Evolutionary conservation across 1,140 invertebrate genomes (phyloP).

Genomic region (Diploscapter pachys): DNA sequence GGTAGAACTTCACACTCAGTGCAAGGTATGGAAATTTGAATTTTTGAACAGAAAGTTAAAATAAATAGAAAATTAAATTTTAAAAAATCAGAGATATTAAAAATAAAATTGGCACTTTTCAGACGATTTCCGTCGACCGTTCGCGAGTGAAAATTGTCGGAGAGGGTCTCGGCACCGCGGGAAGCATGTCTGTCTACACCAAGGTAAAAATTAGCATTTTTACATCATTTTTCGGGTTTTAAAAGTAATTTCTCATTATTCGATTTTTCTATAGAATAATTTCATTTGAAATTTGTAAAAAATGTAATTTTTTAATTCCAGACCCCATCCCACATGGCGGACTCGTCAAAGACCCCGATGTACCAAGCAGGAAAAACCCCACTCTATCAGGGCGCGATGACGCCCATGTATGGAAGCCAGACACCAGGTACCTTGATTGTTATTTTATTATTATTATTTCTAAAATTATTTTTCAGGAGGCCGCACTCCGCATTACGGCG

Average conservation of each 20-base stretch:
- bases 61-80: constrained; percentile 21
- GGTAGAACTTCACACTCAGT: constrained; percentile 91
- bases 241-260: no score
- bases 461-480: constrained; percentile 59
- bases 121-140: constrained; percentile 64
- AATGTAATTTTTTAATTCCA: no score
- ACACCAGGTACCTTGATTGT: constrained; percentile 72
- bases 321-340: constrained; percentile 72
- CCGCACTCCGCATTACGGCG: constrained; percentile 70
- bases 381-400: constrained; percentile 65
- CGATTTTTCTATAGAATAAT: no score
- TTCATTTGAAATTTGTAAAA: no score
- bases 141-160: constrained; percentile 66
- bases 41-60: background rate
- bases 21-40: constrained; percentile 60
- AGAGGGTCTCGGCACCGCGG: constrained; percentile 7
- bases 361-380: constrained; percentile 59
- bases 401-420: constrained; percentile 71
- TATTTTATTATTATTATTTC: background rate
- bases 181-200: constrained; percentile 75
- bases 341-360: constrained; percentile 72
- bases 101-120: constrained; percentile 19
- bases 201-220: no score
- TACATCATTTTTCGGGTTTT: no score
- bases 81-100: constrained; percentile 76